phyloP scores from a whole-genome alignment of 2,888 invertebrate species.

The Pemphredon lugubris region DNA sequence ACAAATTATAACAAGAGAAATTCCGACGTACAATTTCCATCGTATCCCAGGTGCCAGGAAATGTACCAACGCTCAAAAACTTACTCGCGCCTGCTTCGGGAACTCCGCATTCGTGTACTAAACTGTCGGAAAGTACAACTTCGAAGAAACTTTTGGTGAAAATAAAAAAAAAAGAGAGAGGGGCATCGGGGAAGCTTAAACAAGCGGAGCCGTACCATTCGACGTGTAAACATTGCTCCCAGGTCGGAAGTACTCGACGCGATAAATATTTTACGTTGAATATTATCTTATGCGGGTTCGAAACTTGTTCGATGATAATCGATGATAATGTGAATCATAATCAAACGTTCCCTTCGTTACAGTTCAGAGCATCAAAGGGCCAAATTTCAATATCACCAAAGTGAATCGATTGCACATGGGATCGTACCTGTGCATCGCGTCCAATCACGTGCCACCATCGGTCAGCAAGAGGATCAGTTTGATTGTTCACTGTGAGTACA shows the following conservation, averaged over 20 bases:
- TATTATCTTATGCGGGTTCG: too few relatives aligned
- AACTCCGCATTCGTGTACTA: constrained; percentile 44
- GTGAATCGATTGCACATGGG: constrained; percentile 82
- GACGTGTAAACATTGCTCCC: constrained; percentile 26
- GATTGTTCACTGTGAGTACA: constrained; percentile 82
- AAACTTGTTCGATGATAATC: background rate
- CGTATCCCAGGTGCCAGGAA: constrained; percentile 37
- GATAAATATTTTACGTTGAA: too few relatives aligned
- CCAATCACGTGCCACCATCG: constrained; percentile 82
- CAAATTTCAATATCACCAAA: constrained; percentile 79
- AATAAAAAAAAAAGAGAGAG: constrained; percentile 41
- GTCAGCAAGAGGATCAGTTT: constrained; percentile 82
- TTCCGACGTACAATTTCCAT: constrained; percentile 44
- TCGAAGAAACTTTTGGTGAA: constrained; percentile 36
- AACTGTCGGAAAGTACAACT: constrained; percentile 57
- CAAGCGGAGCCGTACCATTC: constrained; percentile 16
- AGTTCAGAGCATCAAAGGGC: constrained; percentile 87
- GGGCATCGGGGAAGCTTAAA: constrained; percentile 28
- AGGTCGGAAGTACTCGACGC: constrained; percentile 25
- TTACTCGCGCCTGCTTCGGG: constrained; percentile 41
- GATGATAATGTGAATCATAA: background rate
- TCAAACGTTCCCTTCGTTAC: constrained; percentile 54
- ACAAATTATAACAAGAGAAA: constrained; percentile 29
- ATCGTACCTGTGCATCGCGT: constrained; percentile 82
- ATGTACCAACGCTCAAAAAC: constrained; percentile 49